These are phyloP conservation scores for Pao palembangensis DNA, from an alignment of 2,113 vertebrate genomes.

Conservation along the genomic window DNA sequence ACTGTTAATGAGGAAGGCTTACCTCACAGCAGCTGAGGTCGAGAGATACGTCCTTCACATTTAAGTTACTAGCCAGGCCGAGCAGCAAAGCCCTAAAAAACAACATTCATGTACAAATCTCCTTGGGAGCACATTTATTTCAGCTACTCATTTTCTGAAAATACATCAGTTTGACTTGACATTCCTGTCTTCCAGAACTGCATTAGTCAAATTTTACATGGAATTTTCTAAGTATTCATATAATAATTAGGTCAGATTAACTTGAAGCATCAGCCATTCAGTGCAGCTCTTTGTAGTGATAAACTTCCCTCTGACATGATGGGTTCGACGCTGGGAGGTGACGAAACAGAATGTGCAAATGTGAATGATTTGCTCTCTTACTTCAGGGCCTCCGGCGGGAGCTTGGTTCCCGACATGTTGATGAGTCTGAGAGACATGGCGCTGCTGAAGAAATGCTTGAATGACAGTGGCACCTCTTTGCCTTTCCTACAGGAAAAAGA, in stretches of 20 bases:
- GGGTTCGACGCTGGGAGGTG: neutral
- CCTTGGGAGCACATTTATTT: too few species aligned
- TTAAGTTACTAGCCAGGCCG: conserved; percentile 91
- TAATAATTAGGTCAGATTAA: too few species aligned
- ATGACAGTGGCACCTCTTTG: conserved; percentile 90
- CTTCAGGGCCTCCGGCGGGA: conserved; percentile 93
- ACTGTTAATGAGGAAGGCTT: neutral
- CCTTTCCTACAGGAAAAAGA: conserved; percentile 80
- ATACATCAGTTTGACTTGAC: too few species aligned
- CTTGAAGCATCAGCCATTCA: too few species aligned
- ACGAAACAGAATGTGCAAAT: conserved; percentile 9
- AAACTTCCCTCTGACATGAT: too few species aligned
- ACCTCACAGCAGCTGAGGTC: conserved; percentile 98
- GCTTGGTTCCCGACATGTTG: conserved; percentile 93
- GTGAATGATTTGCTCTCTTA: conserved; percentile 69
- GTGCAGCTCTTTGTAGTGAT: neutral
- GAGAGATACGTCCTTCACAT: conserved; percentile 87
- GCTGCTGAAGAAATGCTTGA: conserved; percentile 97
- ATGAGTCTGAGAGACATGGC: conserved; percentile 85
- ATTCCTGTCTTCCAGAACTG: too few species aligned
- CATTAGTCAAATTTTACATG: too few species aligned
- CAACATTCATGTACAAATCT: neutral
- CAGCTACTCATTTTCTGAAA: too few species aligned
- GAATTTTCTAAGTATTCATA: too few species aligned
- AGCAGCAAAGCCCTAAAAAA: conserved; percentile 85